phyloP scores from a whole-genome alignment of 2,888 invertebrate genomes.

The Chalcis sispes region DNA sequence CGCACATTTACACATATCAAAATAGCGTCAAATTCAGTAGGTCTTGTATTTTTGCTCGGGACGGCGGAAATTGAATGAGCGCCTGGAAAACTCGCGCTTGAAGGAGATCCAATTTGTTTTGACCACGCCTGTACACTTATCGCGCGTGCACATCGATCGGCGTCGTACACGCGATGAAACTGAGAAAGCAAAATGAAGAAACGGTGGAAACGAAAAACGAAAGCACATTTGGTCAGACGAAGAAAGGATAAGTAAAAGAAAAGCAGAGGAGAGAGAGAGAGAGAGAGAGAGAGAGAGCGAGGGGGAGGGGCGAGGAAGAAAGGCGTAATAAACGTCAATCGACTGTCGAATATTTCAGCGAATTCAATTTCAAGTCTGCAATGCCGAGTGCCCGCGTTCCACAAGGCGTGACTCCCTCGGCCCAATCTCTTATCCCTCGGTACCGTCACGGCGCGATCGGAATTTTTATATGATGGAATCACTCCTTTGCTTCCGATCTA shows the following conservation, averaged over 20 bases:
- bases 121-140: slow-evolving; percentile 55
- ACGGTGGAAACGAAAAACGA: neutral
- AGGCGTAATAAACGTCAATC: slow-evolving; percentile 59
- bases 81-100: slow-evolving; percentile 35
- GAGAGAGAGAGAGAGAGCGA: neutral
- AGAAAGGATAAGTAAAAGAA: no score
- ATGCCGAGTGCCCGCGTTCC: no score
- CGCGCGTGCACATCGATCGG: slow-evolving; percentile 42
- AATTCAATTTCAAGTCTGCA: slow-evolving; percentile 53
- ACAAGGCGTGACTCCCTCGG: no score
- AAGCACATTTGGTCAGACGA: no score
- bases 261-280: neutral
- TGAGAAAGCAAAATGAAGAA: neutral
- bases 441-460: slow-evolving; percentile 28
- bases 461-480: slow-evolving; percentile 51
- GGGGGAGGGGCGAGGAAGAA: neutral
- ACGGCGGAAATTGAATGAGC: slow-evolving; percentile 49
- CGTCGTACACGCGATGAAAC: no score
- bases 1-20: neutral
- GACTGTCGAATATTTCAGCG: slow-evolving; percentile 60
- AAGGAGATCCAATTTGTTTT: slow-evolving; percentile 57
- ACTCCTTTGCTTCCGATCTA: neutral
- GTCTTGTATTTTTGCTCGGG: slow-evolving; percentile 24
- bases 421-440: slow-evolving; percentile 40
- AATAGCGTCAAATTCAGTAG: slow-evolving; percentile 3